Evolutionary conservation across 2,797 vertebrate species (phyloP), one percentile per base, ranked within the genome.

Genomic region (Neostethus bicornis): DNA sequence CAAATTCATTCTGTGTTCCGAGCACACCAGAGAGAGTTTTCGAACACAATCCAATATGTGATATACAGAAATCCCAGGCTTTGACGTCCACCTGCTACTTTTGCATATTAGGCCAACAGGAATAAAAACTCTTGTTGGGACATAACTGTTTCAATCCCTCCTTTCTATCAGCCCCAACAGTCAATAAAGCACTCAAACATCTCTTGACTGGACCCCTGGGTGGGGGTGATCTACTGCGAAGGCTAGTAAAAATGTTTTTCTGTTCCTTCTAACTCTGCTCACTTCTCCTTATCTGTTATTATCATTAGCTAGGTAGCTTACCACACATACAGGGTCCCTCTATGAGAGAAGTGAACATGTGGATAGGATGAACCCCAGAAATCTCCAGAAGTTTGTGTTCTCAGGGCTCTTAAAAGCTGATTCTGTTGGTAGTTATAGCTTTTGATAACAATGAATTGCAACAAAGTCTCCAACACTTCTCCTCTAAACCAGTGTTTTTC

Each of bases 211-310:
- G 64, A 66, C 75, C 73, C 66, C 56, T 4, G 61, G 68, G 81
- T 81, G 65, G 77, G 58, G 76, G 51, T 66, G 66, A 85, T 84
- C 70, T 65, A 70, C 80, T 61, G 67, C 49, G 54, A 56, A 67
- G 65, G 47, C 55, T 52, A 60, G 56, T 76, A 73, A 73, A 83
- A 73, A 69, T 61, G 46, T 72, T 79, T 84, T 73, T 57, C 66
- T 72, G 59, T 64, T 58, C 55, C 51, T 69, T 35, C 56, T 72
- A 28, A 41, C 53, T 65, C 46, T 44, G 32, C 29, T 58, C 29
- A 32, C 67, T 54, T 76, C 45, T 29, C 45, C 25, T 59, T 13
- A 29, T 74, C 81, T 87, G 70, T 76, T 82, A 83, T 68, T 77
- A 71, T 61, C 74, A 83, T 85, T 76, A 85, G 31, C 52, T 56